These are phyloP conservation scores for Drosophila nigromelanica DNA, from an alignment of 1,140 invertebrate genomes.

Conservation along the genomic window DNA sequence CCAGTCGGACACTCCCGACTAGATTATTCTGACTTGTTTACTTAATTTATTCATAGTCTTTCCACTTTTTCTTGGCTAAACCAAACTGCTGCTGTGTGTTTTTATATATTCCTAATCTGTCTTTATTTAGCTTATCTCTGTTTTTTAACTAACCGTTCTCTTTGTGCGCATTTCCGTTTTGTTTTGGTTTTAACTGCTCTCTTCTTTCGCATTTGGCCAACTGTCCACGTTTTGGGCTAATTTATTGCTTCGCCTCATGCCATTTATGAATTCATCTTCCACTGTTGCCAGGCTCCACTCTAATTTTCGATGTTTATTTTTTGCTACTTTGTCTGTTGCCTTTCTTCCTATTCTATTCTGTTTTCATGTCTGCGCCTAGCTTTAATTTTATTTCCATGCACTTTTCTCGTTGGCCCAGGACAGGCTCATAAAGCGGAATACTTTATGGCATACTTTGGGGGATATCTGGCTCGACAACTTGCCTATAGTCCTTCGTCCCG, in stretches of 20 bases:
- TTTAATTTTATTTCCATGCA: conserved; percentile 49
- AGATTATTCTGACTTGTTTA: neutral
- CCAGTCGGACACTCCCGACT: neutral
- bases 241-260: conserved; percentile 35
- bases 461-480: conserved; percentile 15
- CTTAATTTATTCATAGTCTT: neutral
- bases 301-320: neutral
- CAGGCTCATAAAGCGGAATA: conserved; percentile 30
- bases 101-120: neutral
- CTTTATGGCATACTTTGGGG: conserved; percentile 46
- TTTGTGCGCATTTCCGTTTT: conserved; percentile 5
- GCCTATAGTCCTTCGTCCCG: neutral
- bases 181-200: neutral
- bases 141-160: neutral
- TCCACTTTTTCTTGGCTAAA: neutral
- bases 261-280: conserved; percentile 37
- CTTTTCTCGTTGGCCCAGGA: conserved; percentile 12
- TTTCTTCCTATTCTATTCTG: neutral
- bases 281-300: conserved; percentile 9
- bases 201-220: neutral
- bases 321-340: neutral
- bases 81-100: neutral
- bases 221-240: conserved; percentile 29
- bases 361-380: conserved; percentile 18
- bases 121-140: neutral